A percentile compares a stretch with the other conserved stretches of the same genome.
Evolutionary conservation across 2,888 invertebrate genomes (phyloP).

Genomic region (Dinocampus coccinellae): DNA sequence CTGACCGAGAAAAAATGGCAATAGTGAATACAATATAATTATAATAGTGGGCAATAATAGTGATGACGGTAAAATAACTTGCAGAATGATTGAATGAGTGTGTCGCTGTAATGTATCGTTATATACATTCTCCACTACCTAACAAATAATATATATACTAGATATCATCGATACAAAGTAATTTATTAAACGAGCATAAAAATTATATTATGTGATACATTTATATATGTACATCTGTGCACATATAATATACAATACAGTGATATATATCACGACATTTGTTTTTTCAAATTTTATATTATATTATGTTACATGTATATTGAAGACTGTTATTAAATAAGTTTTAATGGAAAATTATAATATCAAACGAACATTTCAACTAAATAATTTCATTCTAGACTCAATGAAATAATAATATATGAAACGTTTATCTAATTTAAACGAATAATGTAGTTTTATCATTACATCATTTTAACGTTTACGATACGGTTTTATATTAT

Average conservation of each 20-base stretch:
- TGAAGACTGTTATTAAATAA: no score
- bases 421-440: background rate
- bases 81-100: background rate
- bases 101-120: background rate
- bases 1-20: slow-evolving; percentile 42
- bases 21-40: slow-evolving; percentile 40
- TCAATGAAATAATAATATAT: background rate
- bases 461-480: background rate
- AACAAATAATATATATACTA: background rate
- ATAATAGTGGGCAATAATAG: background rate
- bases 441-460: background rate
- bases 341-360: background rate
- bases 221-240: no score
- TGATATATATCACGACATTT: no score
- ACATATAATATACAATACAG: no score
- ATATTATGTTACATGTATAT: no score
- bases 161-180: background rate
- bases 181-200: no score
- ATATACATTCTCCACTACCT: slow-evolving; percentile 4
- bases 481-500: background rate
- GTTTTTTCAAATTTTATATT: no score
- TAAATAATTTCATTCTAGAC: background rate
- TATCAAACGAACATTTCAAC: background rate
- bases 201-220: no score
- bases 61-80: background rate